These are phyloP conservation scores for Polia nebulosa DNA, from an alignment of 2,888 invertebrate genomes.

Conservation along the genomic window DNA sequence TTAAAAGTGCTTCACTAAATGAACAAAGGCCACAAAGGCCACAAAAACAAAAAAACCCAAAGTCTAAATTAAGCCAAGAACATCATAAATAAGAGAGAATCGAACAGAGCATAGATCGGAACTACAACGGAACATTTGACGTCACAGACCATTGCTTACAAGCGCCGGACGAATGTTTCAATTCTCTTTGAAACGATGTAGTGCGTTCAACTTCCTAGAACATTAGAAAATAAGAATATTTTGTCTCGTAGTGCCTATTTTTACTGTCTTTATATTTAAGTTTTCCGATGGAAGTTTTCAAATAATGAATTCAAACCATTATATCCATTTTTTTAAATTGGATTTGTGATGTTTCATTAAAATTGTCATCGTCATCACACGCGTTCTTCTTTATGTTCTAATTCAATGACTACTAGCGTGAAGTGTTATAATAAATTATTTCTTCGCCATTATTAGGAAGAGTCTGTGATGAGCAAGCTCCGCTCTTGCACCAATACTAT, in stretches of 20 bases:
- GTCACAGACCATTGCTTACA: conserved; percentile 65
- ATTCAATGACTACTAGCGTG: too few relatives aligned
- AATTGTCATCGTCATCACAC: too few relatives aligned
- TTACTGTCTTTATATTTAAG: not conserved
- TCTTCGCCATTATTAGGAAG: too few relatives aligned
- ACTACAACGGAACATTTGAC: conserved; percentile 54
- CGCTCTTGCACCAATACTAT: too few relatives aligned
- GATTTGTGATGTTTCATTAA: too few relatives aligned
- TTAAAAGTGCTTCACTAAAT: not conserved
- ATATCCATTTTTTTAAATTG: too few relatives aligned
- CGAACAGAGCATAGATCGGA: conserved; percentile 31
- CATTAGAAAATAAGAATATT: conserved; percentile 11
- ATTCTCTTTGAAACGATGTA: conserved; percentile 59
- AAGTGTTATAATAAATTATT: too few relatives aligned
- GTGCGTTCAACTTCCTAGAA: conserved; percentile 28
- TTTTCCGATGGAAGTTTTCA: not conserved
- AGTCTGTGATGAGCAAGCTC: too few relatives aligned
- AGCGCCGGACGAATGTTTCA: conserved; percentile 67
- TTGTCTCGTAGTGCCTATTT: not conserved
- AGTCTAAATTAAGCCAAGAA: conserved; percentile 8
- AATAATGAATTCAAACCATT: not conserved
- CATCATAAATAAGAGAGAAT: conserved; percentile 27
- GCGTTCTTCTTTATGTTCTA: too few relatives aligned
- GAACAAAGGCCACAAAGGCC: not conserved
- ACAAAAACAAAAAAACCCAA: not conserved